Conservation (phyloP, 2,888 invertebrate genomes). For the Pteria penguin region DNA sequence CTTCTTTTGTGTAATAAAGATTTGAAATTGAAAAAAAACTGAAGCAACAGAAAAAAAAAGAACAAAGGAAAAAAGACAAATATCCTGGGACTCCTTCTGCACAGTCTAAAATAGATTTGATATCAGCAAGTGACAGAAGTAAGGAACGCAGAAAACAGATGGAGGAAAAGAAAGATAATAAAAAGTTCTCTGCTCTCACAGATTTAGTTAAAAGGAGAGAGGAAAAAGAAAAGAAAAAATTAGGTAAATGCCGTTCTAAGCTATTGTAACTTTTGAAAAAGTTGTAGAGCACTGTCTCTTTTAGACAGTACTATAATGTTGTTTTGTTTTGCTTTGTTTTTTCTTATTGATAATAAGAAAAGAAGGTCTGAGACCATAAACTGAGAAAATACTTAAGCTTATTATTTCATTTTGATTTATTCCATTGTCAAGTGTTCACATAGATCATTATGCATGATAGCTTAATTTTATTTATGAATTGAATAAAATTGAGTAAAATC, state of each 20-base stretch:
- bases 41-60: slow-evolving; percentile 89
- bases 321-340: no score
- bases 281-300: no score
- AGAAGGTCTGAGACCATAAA: no score
- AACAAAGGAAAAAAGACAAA: slow-evolving; percentile 83
- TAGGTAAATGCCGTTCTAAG: slow-evolving; percentile 80
- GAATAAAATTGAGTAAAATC: no score
- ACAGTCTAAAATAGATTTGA: slow-evolving; percentile 54
- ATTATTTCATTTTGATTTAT: no score
- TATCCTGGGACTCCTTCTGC: slow-evolving; percentile 49
- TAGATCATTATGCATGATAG: no score
- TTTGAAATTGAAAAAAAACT: slow-evolving; percentile 98
- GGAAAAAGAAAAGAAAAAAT: slow-evolving; percentile 93
- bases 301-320: no score
- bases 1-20: slow-evolving; percentile 77
- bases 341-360: no score
- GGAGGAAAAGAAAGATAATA: slow-evolving; percentile 89
- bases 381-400: no score
- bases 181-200: slow-evolving; percentile 96
- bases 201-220: slow-evolving; percentile 93
- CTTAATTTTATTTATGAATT: no score
- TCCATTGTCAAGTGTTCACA: no score
- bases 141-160: slow-evolving; percentile 94
- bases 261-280: no score
- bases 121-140: slow-evolving; percentile 81